Base-by-base conservation (phyloP, 2,113 vertebrate genomes). In the Gopherus flavomarginatus region DNA sequence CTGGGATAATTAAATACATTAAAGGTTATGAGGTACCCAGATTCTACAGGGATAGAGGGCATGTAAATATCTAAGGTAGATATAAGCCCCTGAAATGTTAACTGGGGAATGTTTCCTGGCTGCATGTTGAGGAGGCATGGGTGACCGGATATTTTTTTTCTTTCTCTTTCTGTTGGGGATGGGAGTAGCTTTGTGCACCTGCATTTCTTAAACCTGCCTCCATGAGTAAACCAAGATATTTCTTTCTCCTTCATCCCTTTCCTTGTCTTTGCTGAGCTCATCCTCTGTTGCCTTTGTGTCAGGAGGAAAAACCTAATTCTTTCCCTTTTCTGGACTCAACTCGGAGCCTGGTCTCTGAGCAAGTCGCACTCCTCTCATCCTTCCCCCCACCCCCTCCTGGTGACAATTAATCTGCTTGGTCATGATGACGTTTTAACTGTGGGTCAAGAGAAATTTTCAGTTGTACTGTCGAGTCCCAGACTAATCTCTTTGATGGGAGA, bases 101-200 rank as follows among this genome's bases (percentile, higher is more conserved):
- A n/a, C 14, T n/a, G 35, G 62, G 22, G 38, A 42, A 72, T 38
- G 1, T 6, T 3, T 0, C 29, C 52, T 8, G 4, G 21, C 44
- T 47, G 38, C 54, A 10, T 35, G 0, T 2, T 11, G 22, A 2
- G 31, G 49, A 14, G 59, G 29, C 29, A 35, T 62, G 16, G 62
- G 31, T 19, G 31, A 69, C 35, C 62, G n/a, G 62, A 8, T n/a
- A 7, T 54, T 22, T 56, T 24, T 56, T 24, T 26, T 27, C 10
- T 1, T 0, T 3, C 17, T 42, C 44, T 69, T 2, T 0, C 79
- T 1, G 81, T 0, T 1, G 38, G 69, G 50, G 27, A 24, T 0
- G 0, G 0, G 16, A 49, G 44, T 50, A 31, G 47, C 38, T 2
- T 0, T 1, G 13, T 80, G 13, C 9, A 38, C 52, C 10, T 1